Evolutionary conservation across 2,113 vertebrate species (phyloP).

Genomic region (Cavia aperea): DNA sequence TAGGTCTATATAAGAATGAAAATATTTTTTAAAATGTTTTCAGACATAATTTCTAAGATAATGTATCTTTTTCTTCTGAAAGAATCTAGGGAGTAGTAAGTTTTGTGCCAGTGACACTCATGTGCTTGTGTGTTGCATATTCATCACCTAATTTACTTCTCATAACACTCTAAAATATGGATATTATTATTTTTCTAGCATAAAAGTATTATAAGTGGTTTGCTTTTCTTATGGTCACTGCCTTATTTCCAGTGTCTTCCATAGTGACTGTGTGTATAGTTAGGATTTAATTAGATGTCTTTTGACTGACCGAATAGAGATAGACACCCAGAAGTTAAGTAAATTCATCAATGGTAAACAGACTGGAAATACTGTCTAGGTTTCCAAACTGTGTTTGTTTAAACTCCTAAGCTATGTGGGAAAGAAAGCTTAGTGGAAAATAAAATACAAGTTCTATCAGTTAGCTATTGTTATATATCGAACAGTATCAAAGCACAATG

Average conservation of each 20-base stretch:
- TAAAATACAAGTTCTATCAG: not conserved
- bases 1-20: not conserved
- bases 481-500: not conserved
- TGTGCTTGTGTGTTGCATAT: not conserved
- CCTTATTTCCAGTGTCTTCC: not conserved
- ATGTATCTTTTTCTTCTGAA: not conserved
- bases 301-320: not conserved
- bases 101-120: rapidly evolving
- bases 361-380: not conserved
- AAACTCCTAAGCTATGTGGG: not conserved
- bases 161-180: not conserved
- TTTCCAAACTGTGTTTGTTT: not conserved
- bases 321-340: not conserved
- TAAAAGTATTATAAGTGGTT: not conserved
- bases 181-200: not conserved
- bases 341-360: not conserved
- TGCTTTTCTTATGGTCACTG: not conserved
- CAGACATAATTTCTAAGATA: not conserved
- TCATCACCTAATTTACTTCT: not conserved
- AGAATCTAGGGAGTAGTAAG: not conserved
- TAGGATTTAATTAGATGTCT: not conserved
- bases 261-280: not conserved
- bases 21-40: not conserved
- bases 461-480: not conserved
- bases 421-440: not conserved